These are phyloP conservation scores for Stomatorhinus ivindoensis DNA, from an alignment of 2,113 vertebrate species.

Conservation along the genomic window DNA sequence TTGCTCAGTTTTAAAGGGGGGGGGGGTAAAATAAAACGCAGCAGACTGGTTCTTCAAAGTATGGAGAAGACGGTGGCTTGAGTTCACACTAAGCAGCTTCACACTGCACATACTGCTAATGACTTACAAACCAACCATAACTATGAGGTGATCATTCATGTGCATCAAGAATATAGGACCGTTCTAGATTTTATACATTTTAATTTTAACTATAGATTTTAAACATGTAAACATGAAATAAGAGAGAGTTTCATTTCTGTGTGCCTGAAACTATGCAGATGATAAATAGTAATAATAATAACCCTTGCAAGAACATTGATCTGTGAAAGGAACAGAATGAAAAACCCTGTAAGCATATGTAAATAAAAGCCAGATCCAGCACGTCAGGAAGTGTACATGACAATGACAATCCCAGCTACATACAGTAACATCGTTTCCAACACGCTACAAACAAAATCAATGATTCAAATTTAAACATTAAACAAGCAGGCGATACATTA, in stretches of 20 bases:
- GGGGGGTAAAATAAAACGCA: slow-evolving; percentile 44
- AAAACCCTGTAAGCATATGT: slow-evolving; percentile 65
- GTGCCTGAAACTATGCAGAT: not conserved
- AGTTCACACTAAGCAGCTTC: slow-evolving; percentile 75
- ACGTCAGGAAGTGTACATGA: slow-evolving; percentile 74
- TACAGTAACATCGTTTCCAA: slow-evolving; percentile 73
- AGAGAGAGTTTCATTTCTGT: not conserved
- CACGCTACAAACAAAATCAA: slow-evolving; percentile 89
- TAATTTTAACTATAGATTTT: too few relatives aligned
- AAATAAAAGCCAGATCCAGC: slow-evolving; percentile 76
- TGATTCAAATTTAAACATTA: slow-evolving; percentile 81
- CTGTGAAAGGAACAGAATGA: slow-evolving; percentile 31
- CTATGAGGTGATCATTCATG: slow-evolving; percentile 76
- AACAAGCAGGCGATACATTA: slow-evolving; percentile 97
- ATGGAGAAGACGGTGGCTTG: slow-evolving; percentile 73
- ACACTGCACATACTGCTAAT: slow-evolving; percentile 70
- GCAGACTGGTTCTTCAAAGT: slow-evolving; percentile 37
- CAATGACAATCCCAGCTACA: slow-evolving; percentile 57
- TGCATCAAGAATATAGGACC: slow-evolving; percentile 77
- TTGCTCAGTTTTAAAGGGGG: slow-evolving; percentile 98
- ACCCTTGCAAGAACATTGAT: slow-evolving; percentile 39
- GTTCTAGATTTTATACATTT: slow-evolving; percentile 20
- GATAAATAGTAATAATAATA: not conserved
- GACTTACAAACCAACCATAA: slow-evolving; percentile 73
- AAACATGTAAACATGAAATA: not conserved